A percentile compares a stretch with the other conserved stretches of the same genome.
phyloP scores from a whole-genome alignment of 2,113 vertebrate species.

The Eonycteris spelaea region DNA sequence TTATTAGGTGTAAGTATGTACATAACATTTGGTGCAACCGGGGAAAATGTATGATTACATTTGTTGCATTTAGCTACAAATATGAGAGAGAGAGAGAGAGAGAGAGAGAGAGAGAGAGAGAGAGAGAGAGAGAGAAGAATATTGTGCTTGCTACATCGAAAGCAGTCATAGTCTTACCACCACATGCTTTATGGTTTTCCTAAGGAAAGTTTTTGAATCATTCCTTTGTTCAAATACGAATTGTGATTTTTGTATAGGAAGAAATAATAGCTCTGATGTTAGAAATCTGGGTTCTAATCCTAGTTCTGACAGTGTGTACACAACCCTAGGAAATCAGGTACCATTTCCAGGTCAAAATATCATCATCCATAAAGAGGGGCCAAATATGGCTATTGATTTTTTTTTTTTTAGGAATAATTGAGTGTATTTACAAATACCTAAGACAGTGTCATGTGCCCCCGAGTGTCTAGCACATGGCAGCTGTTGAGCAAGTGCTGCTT shows the following conservation, averaged over 20 bases:
- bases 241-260: not conserved
- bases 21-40: not conserved
- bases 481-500: not conserved
- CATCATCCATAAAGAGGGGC: not conserved
- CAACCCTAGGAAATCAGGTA: not conserved
- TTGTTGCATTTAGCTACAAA: not conserved
- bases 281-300: not conserved
- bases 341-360: not conserved
- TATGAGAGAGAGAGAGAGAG: fast-evolving
- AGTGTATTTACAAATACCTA: not conserved
- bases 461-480: fast-evolving
- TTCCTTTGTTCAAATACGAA: not conserved
- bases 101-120: not conserved
- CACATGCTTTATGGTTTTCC: not conserved
- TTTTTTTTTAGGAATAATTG: not conserved
- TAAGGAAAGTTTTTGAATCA: not conserved
- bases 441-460: fast-evolving
- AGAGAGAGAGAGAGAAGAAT: too few relatives aligned
- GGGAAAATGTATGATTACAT: not conserved
- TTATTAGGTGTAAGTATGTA: not conserved
- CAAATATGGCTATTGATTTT: not conserved
- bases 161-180: not conserved
- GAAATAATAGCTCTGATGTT: not conserved
- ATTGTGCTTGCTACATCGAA: not conserved
- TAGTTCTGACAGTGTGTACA: too few relatives aligned